Evolutionary conservation across 1,140 invertebrate species (phyloP), one percentile per base, ranked within the genome.

Genomic region (Platyura marginata): DNA sequence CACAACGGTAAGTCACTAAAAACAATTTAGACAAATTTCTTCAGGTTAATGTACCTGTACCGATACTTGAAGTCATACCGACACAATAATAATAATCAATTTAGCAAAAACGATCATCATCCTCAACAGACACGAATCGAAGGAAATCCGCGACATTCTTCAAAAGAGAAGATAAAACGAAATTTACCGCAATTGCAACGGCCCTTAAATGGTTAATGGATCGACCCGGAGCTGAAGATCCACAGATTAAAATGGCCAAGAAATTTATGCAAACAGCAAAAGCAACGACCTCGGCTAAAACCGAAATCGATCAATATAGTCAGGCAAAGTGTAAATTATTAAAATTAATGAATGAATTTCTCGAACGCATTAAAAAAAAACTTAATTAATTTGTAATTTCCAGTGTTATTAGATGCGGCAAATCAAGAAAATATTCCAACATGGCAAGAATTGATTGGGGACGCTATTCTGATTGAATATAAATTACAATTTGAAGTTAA

Each of bases 371-470:
- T n/a, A n/a, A n/a, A n/a, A n/a, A n/a, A n/a, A 8, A 29, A n/a
- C n/a, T n/a, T n/a, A n/a, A n/a, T n/a, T n/a, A n/a, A n/a, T n/a
- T n/a, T n/a, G n/a, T n/a, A n/a, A n/a, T n/a, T n/a, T n/a, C n/a
- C n/a, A 61, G 59, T 61, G 34, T 43, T 61, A 1, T 29, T 52
- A 1, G 53, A 48, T 0, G 47, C 54, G 8, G 46, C 49, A 4
- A 45, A 47, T 0, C 56, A 58, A 18, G 53, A 68, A 53, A 63
- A 65, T 25, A 60, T 71, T 22, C 65, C 72, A 5, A 74, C 73
- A 15, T 79, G 77, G 75, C 65, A 67, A 5, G 75, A 79, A 46
- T 56, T 77, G 11, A 74, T 77, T 22, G 69, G 71, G 2, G 68
- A 71, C 35, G 68, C 69, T 13, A 64, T 78, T 20, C 62, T 81